Conservation (phyloP, 92 coral and sea anemone genomes). For the Galaxea fascicularis region DNA sequence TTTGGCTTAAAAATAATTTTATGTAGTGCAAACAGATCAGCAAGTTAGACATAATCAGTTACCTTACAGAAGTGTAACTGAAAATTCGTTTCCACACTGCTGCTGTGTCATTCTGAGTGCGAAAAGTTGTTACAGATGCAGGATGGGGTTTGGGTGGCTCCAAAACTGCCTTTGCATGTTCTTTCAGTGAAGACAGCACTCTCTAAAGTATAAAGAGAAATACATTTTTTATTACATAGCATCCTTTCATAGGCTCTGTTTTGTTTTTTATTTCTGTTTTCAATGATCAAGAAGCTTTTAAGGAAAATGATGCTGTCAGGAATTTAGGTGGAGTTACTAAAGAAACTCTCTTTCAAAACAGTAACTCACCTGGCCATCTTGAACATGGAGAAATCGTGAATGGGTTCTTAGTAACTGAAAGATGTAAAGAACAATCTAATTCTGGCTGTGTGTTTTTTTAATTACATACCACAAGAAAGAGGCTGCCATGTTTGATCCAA, state of each 20-base stretch:
- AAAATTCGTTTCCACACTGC: conserved; percentile 98
- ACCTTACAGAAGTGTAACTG: conserved; percentile 89
- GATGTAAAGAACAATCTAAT: not conserved
- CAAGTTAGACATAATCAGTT: not conserved
- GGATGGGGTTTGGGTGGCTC: conserved; percentile 88
- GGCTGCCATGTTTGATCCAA: not conserved
- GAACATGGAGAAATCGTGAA: conserved; percentile 90
- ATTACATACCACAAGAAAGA: not conserved
- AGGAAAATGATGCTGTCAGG: not conserved
- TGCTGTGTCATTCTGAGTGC: conserved; percentile 90
- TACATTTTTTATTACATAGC: no score
- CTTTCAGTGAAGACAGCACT: conserved; percentile 77
- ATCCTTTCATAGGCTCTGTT: no score
- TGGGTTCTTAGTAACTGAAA: conserved; percentile 88
- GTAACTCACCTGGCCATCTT: conserved; percentile 85
- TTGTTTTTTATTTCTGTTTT: no score
- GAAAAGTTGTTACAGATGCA: conserved; percentile 95
- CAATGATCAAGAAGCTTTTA: no score
- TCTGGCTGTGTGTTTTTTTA: no score
- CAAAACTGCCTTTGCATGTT: conserved; percentile 92
- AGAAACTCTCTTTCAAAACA: not conserved
- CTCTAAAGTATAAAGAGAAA: conserved; percentile 56
- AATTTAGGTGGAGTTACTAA: not conserved
- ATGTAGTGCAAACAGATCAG: not conserved
- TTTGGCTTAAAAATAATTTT: no score